Base-by-base conservation (phyloP, 2,888 invertebrate species). In the Graphium colonna region DNA sequence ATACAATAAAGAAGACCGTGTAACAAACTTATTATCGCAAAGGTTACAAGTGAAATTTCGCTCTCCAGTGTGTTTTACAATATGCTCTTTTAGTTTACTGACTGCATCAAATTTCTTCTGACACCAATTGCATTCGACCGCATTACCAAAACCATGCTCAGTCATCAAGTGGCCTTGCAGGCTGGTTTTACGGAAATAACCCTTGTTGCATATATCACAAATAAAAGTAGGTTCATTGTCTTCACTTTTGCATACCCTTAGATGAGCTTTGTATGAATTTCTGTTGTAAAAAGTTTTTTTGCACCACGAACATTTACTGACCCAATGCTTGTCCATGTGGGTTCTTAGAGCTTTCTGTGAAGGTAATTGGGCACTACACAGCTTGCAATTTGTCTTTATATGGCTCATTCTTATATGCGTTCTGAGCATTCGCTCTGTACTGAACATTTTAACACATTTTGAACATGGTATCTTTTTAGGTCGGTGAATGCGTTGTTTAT, bases 41-140 rank as follows among this genome's bases (percentile, higher is more conserved):
- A 73, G 67, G 0, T 70, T 71, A 65, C 87, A 88, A 10, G 71
- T 67, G 38, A 78, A 86, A 26, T 85, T 85, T 15, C 68, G 71
- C 51, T 82, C 86, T 36, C 70, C 79, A 0, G 87, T 88, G 63
- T 86, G 87, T 59, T 79, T 85, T 0, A 86, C 82, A 31, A 77
- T 73, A 51, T 87, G 87, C 52, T 71, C 75, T 15, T 67, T 82
- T 8, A 88, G 58, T 59, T 71, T 73, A 51, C 85, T 83, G 1
- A 73, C 62, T 0, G 81, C 82, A 59, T 81, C 82, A 69, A 76
- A 86, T 58, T 79, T 79, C 52, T 85, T 86, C 0, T 63, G 66
- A 54, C 85, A 86, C 82, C 82, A 84, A n/a, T 68, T 71, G 52
- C 85, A 86, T n/a, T 69, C 56, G 0, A 77, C 48, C 0, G 75